Evolutionary conservation across 2,888 invertebrate species (phyloP), one percentile per base, ranked within the genome.

Genomic region (Epicampocera succincta): DNA sequence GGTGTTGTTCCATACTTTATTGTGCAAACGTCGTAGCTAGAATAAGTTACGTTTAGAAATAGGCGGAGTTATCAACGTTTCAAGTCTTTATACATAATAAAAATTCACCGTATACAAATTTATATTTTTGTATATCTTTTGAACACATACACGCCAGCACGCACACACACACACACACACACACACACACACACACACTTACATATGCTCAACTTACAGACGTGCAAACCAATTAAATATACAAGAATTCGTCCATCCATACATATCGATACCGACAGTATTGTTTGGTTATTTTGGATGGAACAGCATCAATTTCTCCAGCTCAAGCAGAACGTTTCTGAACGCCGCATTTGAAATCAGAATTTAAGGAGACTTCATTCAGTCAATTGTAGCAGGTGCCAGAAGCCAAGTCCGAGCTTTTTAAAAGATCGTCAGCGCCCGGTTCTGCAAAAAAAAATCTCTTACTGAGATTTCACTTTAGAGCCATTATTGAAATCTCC

Each of bases 21-120:
- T 63, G 63, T 69, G 17, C 33, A 61, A 66, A 78, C 46, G 71
- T 76, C 84, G 84, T 83, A 54, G 81, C 84, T 84, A 84, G 71
- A 82, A 82, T 78, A 82, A 82, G 74, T 82, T 84, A 86, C 88
- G 86, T 87, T 86, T 88, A 87, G 88, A 87, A 88, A 88, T 89
- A 89, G 89, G 89, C 89, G 89, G 89, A 89, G 89, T 88, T 89
- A 89, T 89, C 89, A 87, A 88, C 88, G 88, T 88, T 88, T 88
- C 87, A 88, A 89, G 89, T 88, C 83, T 82, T 83, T 89, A 88
- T n/a, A n/a, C n/a, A n/a, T 88, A 88, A 89, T 89, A 89, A 89
- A 89, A 89, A 88, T 88, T 88, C 88, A 89, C 86, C 88, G 87
- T 87, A 89, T 86, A 86, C 87, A 79, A 79, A 29, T 77, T 71